phyloP scores from a whole-genome alignment of 1,140 invertebrate genomes.

The Cecropterus lyciades region DNA sequence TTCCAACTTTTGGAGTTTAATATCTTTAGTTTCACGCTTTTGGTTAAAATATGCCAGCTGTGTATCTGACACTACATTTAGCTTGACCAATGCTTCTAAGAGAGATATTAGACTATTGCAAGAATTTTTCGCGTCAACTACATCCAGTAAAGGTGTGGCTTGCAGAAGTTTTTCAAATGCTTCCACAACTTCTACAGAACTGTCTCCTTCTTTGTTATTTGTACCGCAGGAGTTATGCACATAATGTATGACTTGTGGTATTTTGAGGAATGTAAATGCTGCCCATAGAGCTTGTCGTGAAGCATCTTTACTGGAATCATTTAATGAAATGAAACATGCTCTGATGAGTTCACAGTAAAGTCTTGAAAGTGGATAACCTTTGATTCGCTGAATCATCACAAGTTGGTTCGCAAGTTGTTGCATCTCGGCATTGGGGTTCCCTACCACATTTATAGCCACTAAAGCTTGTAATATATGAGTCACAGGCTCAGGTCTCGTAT shows the following conservation, averaged over 20 bases:
- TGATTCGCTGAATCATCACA: conserved; percentile 92
- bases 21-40: conserved; percentile 85
- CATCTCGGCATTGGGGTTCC: conserved; percentile 91
- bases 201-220: conserved; percentile 85
- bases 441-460: conserved; percentile 89
- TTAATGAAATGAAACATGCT: conserved; percentile 94
- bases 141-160: conserved; percentile 93
- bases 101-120: conserved; percentile 95
- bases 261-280: conserved; percentile 96
- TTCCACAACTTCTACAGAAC: conserved; percentile 90
- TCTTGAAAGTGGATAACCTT: conserved; percentile 88
- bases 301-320: conserved; percentile 90
- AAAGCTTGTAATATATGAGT: conserved; percentile 91
- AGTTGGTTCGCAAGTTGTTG: conserved; percentile 92
- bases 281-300: conserved; percentile 94
- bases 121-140: conserved; percentile 94
- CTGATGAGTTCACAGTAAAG: conserved; percentile 95
- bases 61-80: conserved; percentile 91
- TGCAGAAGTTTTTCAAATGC: conserved; percentile 93
- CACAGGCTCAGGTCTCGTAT: conserved; percentile 86
- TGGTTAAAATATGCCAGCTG: conserved; percentile 90
- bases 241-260: conserved; percentile 91
- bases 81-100: conserved; percentile 91
- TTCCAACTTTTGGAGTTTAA: conserved; percentile 87
- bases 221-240: conserved; percentile 85